These are phyloP conservation scores for Siderastrea radians DNA, from an alignment of 92 coral and sea anemone genomes.

Conservation along the genomic window DNA sequence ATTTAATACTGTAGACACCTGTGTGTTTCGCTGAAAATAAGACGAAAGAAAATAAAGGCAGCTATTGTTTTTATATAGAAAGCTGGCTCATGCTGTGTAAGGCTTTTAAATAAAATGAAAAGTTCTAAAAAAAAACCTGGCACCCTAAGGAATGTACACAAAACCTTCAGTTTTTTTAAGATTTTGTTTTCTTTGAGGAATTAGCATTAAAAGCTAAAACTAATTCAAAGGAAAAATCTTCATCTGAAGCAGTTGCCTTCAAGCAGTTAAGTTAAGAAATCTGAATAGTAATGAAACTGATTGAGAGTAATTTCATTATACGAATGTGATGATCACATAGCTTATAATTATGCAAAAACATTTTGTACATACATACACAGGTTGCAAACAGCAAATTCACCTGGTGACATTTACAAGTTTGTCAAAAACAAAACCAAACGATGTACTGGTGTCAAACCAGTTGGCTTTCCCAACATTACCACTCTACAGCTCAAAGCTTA, in stretches of 20 bases:
- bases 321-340: background rate
- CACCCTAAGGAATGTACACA: constrained; percentile 26
- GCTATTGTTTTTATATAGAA: constrained; percentile 10
- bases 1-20: constrained; percentile 2
- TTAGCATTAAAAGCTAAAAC: background rate
- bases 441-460: background rate
- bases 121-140: constrained; percentile 2
- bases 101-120: background rate
- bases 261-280: background rate
- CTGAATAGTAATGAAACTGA: background rate
- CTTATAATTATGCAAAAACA: background rate
- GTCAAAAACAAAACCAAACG: background rate
- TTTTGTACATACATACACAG: constrained; percentile 2
- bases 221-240: background rate
- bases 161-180: constrained; percentile 15
- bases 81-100: constrained; percentile 18
- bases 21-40: background rate
- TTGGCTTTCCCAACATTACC: background rate
- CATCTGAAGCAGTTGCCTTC: background rate
- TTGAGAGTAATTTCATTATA: background rate
- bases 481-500: no score
- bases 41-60: constrained; percentile 5
- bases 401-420: background rate
- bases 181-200: background rate
- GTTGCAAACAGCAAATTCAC: background rate